Evolutionary conservation across 1,140 invertebrate genomes (phyloP).

Genomic region (Drosophila ficusphila): DNA sequence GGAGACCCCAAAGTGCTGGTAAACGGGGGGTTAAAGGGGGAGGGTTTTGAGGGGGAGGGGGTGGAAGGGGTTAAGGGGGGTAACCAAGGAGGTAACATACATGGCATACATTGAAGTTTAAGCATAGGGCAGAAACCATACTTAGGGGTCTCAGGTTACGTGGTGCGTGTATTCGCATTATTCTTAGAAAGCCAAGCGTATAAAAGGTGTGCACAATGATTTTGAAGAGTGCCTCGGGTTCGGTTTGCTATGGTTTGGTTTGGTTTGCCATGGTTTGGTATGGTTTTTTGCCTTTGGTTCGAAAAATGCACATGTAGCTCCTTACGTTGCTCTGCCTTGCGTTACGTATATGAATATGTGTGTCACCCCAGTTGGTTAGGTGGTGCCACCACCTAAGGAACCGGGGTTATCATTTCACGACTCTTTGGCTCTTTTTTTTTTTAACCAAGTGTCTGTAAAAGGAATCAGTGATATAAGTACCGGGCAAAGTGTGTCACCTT

Average conservation of each 20-base stretch:
- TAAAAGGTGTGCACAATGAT: constrained; percentile 81
- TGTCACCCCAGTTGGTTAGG: constrained; percentile 29
- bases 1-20: not conserved
- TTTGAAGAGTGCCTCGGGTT: constrained; percentile 51
- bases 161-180: constrained; percentile 79
- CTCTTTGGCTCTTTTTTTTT: not conserved
- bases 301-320: constrained; percentile 14
- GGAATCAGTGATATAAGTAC: not conserved
- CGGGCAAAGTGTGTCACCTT: not conserved
- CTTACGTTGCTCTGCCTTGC: constrained; percentile 21
- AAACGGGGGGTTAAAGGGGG: not conserved
- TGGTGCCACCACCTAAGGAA: constrained; percentile 1
- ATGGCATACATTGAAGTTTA: constrained; percentile 79
- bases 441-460: not conserved
- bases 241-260: not conserved
- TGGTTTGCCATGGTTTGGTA: not conserved
- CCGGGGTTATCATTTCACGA: constrained; percentile 8
- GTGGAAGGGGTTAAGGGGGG: not conserved
- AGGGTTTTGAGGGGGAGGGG: too few species aligned
- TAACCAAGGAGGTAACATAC: constrained; percentile 29
- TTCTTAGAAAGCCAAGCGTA: constrained; percentile 80
- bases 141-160: constrained; percentile 76
- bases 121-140: constrained; percentile 81
- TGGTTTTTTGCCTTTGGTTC: too few species aligned
- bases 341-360: constrained; percentile 28